Evolutionary conservation across 2,797 vertebrate genomes (phyloP).

Genomic region (Hydrolagus colliei): DNA sequence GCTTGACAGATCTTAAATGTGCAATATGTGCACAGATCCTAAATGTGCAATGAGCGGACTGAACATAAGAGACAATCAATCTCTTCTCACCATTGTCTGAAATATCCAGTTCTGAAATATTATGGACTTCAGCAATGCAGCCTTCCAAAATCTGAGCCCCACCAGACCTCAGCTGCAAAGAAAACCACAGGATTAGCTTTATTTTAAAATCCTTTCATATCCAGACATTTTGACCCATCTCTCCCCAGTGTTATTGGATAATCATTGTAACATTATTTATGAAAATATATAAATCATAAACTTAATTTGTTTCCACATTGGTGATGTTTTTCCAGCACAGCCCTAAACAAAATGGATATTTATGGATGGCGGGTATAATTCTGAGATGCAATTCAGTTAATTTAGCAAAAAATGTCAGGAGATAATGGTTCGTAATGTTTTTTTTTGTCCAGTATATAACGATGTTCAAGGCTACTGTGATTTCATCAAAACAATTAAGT

Average conservation of each 20-base stretch:
- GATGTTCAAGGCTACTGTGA: slow-evolving; percentile 13
- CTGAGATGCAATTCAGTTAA: background rate
- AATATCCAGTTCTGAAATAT: slow-evolving; percentile 90
- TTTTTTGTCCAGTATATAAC: background rate
- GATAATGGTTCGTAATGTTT: background rate
- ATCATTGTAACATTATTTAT: background rate
- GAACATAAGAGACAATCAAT: background rate
- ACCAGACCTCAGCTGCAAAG: slow-evolving; percentile 78
- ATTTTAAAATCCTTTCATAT: background rate
- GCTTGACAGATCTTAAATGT: too few relatives aligned
- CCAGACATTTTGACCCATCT: background rate
- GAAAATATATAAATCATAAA: background rate
- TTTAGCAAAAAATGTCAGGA: too few relatives aligned
- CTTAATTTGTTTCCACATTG: background rate
- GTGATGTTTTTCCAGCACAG: background rate
- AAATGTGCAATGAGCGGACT: too few relatives aligned
- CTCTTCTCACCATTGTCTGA: slow-evolving; percentile 83
- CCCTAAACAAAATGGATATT: too few relatives aligned
- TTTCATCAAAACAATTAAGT: background rate
- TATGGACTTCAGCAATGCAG: slow-evolving; percentile 93
- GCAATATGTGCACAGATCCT: too few relatives aligned
- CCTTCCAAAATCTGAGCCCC: slow-evolving; percentile 96
- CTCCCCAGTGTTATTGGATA: background rate
- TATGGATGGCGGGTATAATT: background rate
- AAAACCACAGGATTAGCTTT: slow-evolving; percentile 37